Evolutionary conservation across 1,140 invertebrate genomes (phyloP).

Genomic region (Drosophila bifasciata): DNA sequence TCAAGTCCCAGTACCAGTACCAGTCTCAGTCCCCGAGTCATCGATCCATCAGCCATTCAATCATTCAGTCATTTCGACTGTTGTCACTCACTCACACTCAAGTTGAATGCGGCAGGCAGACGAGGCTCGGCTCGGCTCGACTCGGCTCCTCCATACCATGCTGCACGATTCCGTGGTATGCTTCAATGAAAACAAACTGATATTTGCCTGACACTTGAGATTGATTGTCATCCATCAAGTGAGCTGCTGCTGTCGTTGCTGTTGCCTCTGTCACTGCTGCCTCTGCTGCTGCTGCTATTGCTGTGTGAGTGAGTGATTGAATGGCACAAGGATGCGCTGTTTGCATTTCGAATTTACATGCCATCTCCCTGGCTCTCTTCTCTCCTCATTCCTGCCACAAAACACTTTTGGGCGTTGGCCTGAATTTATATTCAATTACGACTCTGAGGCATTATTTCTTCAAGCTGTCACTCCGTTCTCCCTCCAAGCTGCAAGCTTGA

Average conservation of each 20-base stretch:
- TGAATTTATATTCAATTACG: slow-evolving; percentile 70
- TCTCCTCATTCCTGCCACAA: slow-evolving; percentile 3
- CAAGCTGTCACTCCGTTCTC: slow-evolving; percentile 4
- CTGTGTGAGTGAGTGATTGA: slow-evolving; percentile 65
- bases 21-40: slow-evolving; percentile 26
- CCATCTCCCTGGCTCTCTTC: slow-evolving; percentile 5
- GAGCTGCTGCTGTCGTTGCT: slow-evolving; percentile 50
- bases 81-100: slow-evolving; percentile 68
- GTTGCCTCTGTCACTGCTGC: slow-evolving; percentile 19
- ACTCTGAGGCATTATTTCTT: slow-evolving; percentile 26
- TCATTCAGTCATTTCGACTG: slow-evolving; percentile 71
- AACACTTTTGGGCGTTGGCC: slow-evolving; percentile 41
- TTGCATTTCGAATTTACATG: slow-evolving; percentile 79
- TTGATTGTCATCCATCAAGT: slow-evolving; percentile 83
- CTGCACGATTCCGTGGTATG: slow-evolving; percentile 66
- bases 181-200: slow-evolving; percentile 81
- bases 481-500: too few relatives aligned
- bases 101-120: slow-evolving; percentile 24
- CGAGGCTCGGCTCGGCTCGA: neutral
- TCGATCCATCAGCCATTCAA: slow-evolving; percentile 57
- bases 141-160: slow-evolving; percentile 23
- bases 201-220: slow-evolving; percentile 83
- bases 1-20: slow-evolving; percentile 22
- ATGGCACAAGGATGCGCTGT: slow-evolving; percentile 67
- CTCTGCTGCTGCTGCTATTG: slow-evolving; percentile 19